Percentiles rank a stretch among this genome's conserved stretches.
These are phyloP conservation scores for Brienomyrus longianalis DNA, from an alignment of 2,113 vertebrate genomes.

Conservation along the genomic window DNA sequence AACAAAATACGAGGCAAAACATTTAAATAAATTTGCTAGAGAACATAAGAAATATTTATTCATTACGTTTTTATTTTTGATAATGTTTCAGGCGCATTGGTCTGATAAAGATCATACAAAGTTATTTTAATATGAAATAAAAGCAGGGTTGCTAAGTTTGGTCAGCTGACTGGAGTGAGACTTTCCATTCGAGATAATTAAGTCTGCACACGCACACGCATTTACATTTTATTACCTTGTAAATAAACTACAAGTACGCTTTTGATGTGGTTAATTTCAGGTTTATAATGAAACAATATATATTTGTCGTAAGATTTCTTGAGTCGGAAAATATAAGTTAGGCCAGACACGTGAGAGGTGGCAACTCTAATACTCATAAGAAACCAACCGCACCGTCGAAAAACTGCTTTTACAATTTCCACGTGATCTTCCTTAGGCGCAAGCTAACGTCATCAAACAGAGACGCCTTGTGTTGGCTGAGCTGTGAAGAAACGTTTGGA, in stretches of 20 bases:
- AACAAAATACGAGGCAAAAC: background rate
- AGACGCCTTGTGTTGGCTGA: slow-evolving; percentile 18
- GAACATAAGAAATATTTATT: background rate
- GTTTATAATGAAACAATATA: background rate
- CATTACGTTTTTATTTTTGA: background rate
- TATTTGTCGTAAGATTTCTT: background rate
- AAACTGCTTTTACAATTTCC: background rate
- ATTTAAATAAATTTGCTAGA: background rate
- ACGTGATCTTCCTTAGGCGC: background rate
- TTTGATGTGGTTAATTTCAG: background rate
- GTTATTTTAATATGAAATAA: background rate
- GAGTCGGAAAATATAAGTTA: background rate
- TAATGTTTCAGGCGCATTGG: background rate
- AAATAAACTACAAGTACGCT: background rate
- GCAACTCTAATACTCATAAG: background rate
- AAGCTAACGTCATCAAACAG: slow-evolving; percentile 40
- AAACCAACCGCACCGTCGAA: background rate
- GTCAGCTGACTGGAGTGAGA: background rate
- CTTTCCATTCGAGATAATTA: background rate
- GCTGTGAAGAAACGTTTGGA: background rate
- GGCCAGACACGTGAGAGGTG: background rate
- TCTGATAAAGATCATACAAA: background rate
- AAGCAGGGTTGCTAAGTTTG: background rate
- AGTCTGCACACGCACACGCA: background rate
- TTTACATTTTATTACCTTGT: background rate